phyloP scores from a whole-genome alignment of 2,797 vertebrate species.

The Pseudocheirus occidentalis region DNA sequence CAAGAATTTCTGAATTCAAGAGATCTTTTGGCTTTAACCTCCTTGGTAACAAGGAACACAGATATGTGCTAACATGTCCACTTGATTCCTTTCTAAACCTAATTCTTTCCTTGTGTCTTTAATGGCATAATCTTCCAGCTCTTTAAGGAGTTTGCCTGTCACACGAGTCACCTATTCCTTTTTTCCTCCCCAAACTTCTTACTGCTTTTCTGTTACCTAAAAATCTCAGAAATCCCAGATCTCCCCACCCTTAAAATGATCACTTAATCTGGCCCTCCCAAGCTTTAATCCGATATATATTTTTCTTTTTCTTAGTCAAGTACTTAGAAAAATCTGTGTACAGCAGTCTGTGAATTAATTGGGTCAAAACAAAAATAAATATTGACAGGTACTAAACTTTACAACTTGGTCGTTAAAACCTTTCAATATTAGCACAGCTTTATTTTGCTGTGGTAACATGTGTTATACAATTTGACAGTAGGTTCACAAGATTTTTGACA shows the following conservation, averaged over 20 bases:
- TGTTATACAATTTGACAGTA: neutral
- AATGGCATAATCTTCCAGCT: neutral
- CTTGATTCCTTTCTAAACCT: neutral
- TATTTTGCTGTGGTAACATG: neutral
- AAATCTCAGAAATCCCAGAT: neutral
- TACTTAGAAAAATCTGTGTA: neutral
- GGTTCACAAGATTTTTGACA: neutral
- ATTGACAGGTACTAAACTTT: neutral
- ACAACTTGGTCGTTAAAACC: neutral
- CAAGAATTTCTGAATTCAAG: neutral
- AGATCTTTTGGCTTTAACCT: neutral
- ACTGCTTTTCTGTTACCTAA: neutral
- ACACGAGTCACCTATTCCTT: neutral
- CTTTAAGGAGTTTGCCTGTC: neutral
- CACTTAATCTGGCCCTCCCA: neutral
- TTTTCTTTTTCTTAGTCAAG: neutral
- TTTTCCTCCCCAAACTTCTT: neutral
- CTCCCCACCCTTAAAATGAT: neutral
- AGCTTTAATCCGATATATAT: neutral
- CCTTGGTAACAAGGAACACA: neutral
- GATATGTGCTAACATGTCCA: neutral
- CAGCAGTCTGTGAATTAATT: neutral
- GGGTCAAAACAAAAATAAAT: neutral
- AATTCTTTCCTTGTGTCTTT: too few species aligned
- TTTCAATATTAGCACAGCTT: neutral